Evolutionary conservation across 2,888 invertebrate species (phyloP).

Genomic region (Chymomyza procnemis): DNA sequence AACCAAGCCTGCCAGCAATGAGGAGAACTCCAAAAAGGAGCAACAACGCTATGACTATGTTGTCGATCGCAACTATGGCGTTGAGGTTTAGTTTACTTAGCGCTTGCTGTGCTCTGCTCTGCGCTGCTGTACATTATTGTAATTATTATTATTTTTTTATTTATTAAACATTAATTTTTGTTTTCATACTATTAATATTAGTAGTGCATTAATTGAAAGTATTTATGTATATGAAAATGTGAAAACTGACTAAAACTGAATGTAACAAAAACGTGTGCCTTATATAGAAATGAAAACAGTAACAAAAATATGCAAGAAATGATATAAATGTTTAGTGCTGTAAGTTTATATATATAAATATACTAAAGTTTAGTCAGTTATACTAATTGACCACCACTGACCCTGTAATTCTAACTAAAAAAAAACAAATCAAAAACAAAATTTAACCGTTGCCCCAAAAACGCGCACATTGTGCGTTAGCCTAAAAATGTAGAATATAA

Average conservation of each 20-base stretch:
- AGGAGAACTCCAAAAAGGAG: slow-evolving; percentile 28
- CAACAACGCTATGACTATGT: slow-evolving; percentile 86
- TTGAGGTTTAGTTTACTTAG: slow-evolving; percentile 83
- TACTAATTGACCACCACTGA: slow-evolving; percentile 55
- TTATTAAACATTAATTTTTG: slow-evolving; percentile 22
- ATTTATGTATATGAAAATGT: slow-evolving; percentile 60
- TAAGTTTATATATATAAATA: slow-evolving; percentile 21
- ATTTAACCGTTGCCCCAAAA: slow-evolving; percentile 34
- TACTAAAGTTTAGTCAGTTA: slow-evolving; percentile 53
- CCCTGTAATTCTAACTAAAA: slow-evolving; percentile 33
- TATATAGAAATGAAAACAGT: slow-evolving; percentile 40
- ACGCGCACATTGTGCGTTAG: slow-evolving; percentile 64
- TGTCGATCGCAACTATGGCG: slow-evolving; percentile 89
- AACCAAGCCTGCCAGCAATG: neutral
- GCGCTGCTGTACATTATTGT: slow-evolving; percentile 63
- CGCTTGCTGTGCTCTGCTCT: slow-evolving; percentile 30
- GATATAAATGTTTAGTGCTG: slow-evolving; percentile 47
- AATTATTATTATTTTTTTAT: slow-evolving; percentile 72
- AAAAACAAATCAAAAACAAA: slow-evolving; percentile 28
- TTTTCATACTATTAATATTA: slow-evolving; percentile 34
- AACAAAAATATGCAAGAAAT: slow-evolving; percentile 46
- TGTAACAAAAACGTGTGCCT: slow-evolving; percentile 70
- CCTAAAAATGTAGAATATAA: slow-evolving; percentile 58
- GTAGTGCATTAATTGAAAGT: slow-evolving; percentile 58
- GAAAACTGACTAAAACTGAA: slow-evolving; percentile 54